These are phyloP conservation scores for Papilio machaon DNA, from an alignment of 1,140 invertebrate genomes.

Conservation along the genomic window DNA sequence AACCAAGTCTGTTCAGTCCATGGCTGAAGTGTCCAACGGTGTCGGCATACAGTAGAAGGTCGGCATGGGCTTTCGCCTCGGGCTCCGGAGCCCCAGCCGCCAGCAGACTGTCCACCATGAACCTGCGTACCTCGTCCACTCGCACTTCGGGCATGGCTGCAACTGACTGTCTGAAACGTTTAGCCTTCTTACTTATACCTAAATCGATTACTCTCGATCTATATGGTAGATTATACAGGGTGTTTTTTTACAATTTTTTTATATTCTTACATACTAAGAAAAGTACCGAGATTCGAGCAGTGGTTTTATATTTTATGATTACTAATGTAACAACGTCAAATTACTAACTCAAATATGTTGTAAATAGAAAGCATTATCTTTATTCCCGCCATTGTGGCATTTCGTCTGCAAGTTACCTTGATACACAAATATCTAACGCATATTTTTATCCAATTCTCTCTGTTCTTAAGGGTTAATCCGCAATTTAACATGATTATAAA, in stretches of 20 bases:
- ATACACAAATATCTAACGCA: no score
- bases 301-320: neutral
- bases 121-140: slow-evolving; percentile 86
- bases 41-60: slow-evolving; percentile 92
- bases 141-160: slow-evolving; percentile 62
- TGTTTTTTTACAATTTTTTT: neutral
- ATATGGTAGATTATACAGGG: neutral
- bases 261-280: neutral
- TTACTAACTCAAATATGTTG: neutral
- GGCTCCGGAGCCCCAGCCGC: slow-evolving; percentile 85
- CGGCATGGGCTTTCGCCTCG: slow-evolving; percentile 88
- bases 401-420: neutral
- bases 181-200: slow-evolving; percentile 28
- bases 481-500: no score
- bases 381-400: neutral
- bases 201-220: neutral
- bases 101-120: slow-evolving; percentile 88
- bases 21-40: slow-evolving; percentile 95
- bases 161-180: slow-evolving; percentile 27
- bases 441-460: no score
- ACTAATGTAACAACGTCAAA: neutral
- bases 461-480: no score
- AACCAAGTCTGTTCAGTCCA: slow-evolving; percentile 93
- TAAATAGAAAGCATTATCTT: neutral
- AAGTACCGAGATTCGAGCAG: neutral